phyloP scores from a whole-genome alignment of 2,797 vertebrate genomes.

The Muraenolepis orangiensis region DNA sequence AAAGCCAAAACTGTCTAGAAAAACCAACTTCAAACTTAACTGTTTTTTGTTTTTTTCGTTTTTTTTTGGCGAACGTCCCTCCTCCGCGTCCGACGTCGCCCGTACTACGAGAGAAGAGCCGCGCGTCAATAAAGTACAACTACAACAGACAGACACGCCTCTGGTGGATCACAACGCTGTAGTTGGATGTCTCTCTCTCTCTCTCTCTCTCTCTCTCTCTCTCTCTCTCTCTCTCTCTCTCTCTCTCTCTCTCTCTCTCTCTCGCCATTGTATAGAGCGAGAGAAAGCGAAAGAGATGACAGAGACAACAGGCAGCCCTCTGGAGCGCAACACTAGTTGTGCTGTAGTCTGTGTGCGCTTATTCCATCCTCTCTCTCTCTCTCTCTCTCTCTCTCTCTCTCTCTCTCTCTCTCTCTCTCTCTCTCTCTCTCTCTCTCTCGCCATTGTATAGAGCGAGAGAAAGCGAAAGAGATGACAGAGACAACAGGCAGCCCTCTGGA shows the following conservation, averaged over 20 bases:
- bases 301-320: no score
- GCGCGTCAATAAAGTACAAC: conserved; percentile 59
- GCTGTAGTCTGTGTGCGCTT: no score
- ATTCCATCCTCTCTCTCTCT: background rate
- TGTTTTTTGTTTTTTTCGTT: no score
- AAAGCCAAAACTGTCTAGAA: conserved; percentile 67
- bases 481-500: no score
- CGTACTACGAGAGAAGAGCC: conserved; percentile 46
- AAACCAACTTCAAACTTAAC: conserved; percentile 60
- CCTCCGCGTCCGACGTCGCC: conserved; percentile 13
- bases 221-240: conserved; percentile 13
- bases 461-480: no score
- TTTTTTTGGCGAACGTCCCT: no score
- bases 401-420: background rate
- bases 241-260: conserved; percentile 59
- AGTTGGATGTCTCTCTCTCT: conserved; percentile 44
- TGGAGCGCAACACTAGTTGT: no score
- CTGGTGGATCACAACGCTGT: conserved; percentile 29
- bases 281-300: no score
- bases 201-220: conserved; percentile 49
- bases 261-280: conserved; percentile 66
- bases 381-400: conserved; percentile 54
- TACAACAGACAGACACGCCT: conserved; percentile 48
- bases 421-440: conserved; percentile 59
- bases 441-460: conserved; percentile 71